Base-by-base conservation (phyloP, 53 echinoderm and acorn worm species). In the Holothuria scabra region DNA sequence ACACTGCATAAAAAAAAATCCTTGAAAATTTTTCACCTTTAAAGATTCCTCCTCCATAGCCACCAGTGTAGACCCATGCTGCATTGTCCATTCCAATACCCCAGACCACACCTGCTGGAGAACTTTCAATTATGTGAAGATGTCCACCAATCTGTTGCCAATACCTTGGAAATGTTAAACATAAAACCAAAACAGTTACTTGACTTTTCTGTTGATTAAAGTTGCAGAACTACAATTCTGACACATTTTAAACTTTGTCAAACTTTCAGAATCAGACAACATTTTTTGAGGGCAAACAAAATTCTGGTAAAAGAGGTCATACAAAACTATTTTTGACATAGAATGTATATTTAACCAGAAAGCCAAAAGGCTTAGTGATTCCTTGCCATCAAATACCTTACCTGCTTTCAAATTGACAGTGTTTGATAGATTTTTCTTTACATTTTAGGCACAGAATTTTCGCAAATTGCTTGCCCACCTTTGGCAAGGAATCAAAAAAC, bases 111-210 rank as follows among this genome's bases (percentile, higher is more conserved):
- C 97, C 97, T 9, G 92, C 94, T 20, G 92, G 88, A 70, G 94
- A 97, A 32, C 83, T 80, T 80, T 92, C 94, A 32, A 94, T 87
- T 46, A 69, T 46, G 24, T 86, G 83, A 85, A 97, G 41, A 63
- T 97, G 97, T 32, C 97, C 97, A 28, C 97, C 97, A 7, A 97
- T 92, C 85, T 94, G 97, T 59, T 92, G 88, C 97, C 97, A 97
- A 83, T 90, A 97, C 87, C 97, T 97, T 19, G 1, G n/a, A 14
- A 83, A 9, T 23, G 34, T 31, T 11, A 71, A 52, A 52, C 0
- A 8, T 52, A 52, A 6, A 33, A 24, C 22, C 4, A 61, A 61
- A 61, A 61, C 5, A 64, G 31, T 64, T 1, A 52, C 14, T 52
- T 52, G 14, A 0, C 52, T 16, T 52, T 52, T 52, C 18, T 52